A percentile compares a stretch with the other conserved stretches of the same genome.
These are phyloP conservation scores for Poecilobothrus nobilitatus DNA, from an alignment of 2,888 invertebrate species.

Conservation along the genomic window DNA sequence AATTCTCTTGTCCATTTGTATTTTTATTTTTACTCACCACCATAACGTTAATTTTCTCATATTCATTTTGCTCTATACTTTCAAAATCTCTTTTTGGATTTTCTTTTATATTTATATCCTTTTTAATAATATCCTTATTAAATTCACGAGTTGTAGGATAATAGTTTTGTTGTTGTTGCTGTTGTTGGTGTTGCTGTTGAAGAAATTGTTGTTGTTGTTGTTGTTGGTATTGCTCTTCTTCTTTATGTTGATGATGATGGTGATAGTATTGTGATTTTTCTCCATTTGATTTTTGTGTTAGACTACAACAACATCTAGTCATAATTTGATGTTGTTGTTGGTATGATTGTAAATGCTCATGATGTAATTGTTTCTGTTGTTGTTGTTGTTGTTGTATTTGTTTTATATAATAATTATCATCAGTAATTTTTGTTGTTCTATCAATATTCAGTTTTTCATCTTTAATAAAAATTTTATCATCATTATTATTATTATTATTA, in stretches of 20 bases:
- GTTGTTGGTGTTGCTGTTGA: neutral
- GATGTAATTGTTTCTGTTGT: neutral
- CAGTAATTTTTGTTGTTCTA: neutral
- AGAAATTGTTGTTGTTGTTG: neutral
- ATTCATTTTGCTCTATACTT: constrained; percentile 9
- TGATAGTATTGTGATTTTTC: neutral
- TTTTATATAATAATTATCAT: neutral
- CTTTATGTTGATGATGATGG: no score
- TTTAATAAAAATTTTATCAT: neutral
- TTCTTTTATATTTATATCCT: constrained; percentile 14
- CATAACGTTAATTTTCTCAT: constrained; percentile 7
- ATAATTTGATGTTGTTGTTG: neutral
- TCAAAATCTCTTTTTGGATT: constrained; percentile 21
- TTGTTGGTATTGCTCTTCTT: neutral
- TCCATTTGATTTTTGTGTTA: neutral
- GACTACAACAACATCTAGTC: constrained; percentile 14
- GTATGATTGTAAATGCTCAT: neutral
- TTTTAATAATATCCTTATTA: constrained; percentile 8
- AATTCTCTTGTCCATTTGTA: constrained; percentile 12
- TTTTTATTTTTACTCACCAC: constrained; percentile 11
- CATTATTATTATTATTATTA: neutral
- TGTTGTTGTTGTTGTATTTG: neutral
- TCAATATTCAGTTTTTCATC: neutral
- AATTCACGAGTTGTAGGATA: neutral
- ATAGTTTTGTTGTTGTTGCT: neutral